A percentile compares a stretch with the other conserved stretches of the same genome.
These are phyloP conservation scores for Hypselothyrea guttata DNA, from an alignment of 2,888 invertebrate genomes.

Conservation along the genomic window DNA sequence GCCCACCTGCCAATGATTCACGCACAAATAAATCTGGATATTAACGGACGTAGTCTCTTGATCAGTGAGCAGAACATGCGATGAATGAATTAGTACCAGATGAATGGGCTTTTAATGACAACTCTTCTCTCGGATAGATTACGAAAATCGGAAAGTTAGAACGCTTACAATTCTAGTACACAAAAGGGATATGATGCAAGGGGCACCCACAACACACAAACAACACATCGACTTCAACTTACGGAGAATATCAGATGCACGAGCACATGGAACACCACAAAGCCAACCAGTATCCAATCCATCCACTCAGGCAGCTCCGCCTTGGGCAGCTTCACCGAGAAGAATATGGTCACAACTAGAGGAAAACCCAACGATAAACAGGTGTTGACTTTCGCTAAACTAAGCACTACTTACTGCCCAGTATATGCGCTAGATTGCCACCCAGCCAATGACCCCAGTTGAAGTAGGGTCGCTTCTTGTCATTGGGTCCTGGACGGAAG, in stretches of 20 bases:
- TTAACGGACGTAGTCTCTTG: constrained; percentile 67
- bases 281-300: constrained; percentile 93
- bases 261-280: constrained; percentile 93
- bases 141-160: not conserved
- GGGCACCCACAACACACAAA: constrained; percentile 13
- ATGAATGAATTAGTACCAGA: constrained; percentile 76
- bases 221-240: constrained; percentile 61
- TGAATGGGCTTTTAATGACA: constrained; percentile 68
- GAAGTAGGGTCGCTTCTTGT: constrained; percentile 90
- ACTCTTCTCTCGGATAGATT: not conserved
- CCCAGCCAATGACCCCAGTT: constrained; percentile 96
- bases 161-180: constrained; percentile 30
- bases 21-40: constrained; percentile 81
- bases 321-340: constrained; percentile 92
- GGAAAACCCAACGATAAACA: not conserved
- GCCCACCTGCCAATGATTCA: constrained; percentile 85
- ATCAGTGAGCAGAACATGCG: constrained; percentile 26
- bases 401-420: constrained; percentile 88
- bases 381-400: too few species aligned
- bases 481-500: constrained; percentile 92
- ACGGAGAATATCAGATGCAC: constrained; percentile 94
- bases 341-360: constrained; percentile 96
- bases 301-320: constrained; percentile 93
- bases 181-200: constrained; percentile 44
- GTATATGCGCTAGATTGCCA: constrained; percentile 93